Conservation (phyloP, 2,113 vertebrate species). For the Cheirogaleus medius region DNA sequence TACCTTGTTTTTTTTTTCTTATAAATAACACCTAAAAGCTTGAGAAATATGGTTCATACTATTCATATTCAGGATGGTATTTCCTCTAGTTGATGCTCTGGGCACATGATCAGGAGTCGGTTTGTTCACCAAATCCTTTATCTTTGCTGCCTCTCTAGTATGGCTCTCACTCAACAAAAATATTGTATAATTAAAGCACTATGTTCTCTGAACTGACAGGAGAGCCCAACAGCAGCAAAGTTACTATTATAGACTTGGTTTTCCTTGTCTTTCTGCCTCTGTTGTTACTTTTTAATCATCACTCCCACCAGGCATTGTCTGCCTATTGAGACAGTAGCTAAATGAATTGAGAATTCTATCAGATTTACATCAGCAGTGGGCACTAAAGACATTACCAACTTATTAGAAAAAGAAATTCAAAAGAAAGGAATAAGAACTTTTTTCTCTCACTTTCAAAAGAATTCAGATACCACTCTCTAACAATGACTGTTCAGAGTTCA, state of each 20-base stretch:
- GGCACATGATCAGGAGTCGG: slow-evolving; percentile 15
- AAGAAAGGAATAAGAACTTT: slow-evolving; percentile 71
- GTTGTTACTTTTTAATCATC: slow-evolving; percentile 82
- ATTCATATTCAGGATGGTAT: slow-evolving; percentile 66
- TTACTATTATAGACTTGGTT: slow-evolving; percentile 65
- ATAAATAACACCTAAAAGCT: slow-evolving; percentile 76
- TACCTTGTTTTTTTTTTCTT: slow-evolving; percentile 75
- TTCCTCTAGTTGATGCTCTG: slow-evolving; percentile 51
- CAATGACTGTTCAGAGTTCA: slow-evolving; percentile 1
- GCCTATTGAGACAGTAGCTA: slow-evolving; percentile 75
- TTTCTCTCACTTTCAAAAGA: slow-evolving; percentile 59
- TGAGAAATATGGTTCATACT: slow-evolving; percentile 53
- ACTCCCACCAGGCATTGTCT: slow-evolving; percentile 79
- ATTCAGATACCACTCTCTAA: slow-evolving; percentile 35
- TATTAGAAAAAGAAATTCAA: slow-evolving; percentile 79
- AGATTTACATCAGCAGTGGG: slow-evolving; percentile 76
- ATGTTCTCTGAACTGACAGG: slow-evolving; percentile 68
- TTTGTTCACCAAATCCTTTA: background rate
- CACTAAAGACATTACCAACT: slow-evolving; percentile 72
- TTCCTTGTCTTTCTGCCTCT: slow-evolving; percentile 58
- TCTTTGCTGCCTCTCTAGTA: slow-evolving; percentile 27
- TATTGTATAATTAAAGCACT: slow-evolving; percentile 43
- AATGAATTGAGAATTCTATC: slow-evolving; percentile 81
- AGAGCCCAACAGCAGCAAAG: slow-evolving; percentile 62
- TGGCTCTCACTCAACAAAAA: slow-evolving; percentile 40